Percentiles rank a stretch among this genome's conserved stretches.
Conservation (phyloP, 2,113 vertebrate species). For the Spea multiplicata region DNA sequence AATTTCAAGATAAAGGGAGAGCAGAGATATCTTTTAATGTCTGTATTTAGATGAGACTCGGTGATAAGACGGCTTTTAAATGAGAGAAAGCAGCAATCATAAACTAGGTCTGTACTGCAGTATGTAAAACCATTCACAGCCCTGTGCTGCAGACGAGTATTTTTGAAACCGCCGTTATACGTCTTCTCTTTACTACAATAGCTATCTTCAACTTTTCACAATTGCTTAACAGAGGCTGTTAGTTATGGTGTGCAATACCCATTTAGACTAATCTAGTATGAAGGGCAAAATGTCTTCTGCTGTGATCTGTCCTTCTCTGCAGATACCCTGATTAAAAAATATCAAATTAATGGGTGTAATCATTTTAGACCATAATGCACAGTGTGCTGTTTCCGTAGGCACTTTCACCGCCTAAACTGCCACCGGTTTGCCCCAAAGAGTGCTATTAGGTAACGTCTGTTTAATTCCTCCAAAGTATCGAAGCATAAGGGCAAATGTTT, state of each 20-base stretch:
- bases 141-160: slow-evolving; percentile 51
- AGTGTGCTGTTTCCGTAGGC: too few relatives aligned
- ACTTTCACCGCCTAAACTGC: too few relatives aligned
- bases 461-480: too few relatives aligned
- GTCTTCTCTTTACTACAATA: slow-evolving; percentile 47
- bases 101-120: slow-evolving; percentile 56
- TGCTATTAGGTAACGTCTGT: too few relatives aligned
- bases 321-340: neutral
- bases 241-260: neutral
- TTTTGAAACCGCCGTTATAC: slow-evolving; percentile 50
- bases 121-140: slow-evolving; percentile 53
- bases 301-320: neutral
- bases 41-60: slow-evolving; percentile 58
- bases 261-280: slow-evolving; percentile 7
- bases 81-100: slow-evolving; percentile 49
- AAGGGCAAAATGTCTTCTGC: neutral
- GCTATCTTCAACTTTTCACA: neutral
- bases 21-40: slow-evolving; percentile 53
- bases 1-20: slow-evolving; percentile 40
- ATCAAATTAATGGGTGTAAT: neutral
- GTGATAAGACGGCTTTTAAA: slow-evolving; percentile 63
- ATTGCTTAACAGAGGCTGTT: slow-evolving; percentile 36
- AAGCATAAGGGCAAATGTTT: too few relatives aligned
- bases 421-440: too few relatives aligned
- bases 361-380: neutral